A percentile compares a stretch with the other conserved stretches of the same genome.
phyloP scores from a whole-genome alignment of 2,888 invertebrate species.

The Diarsia mendica region DNA sequence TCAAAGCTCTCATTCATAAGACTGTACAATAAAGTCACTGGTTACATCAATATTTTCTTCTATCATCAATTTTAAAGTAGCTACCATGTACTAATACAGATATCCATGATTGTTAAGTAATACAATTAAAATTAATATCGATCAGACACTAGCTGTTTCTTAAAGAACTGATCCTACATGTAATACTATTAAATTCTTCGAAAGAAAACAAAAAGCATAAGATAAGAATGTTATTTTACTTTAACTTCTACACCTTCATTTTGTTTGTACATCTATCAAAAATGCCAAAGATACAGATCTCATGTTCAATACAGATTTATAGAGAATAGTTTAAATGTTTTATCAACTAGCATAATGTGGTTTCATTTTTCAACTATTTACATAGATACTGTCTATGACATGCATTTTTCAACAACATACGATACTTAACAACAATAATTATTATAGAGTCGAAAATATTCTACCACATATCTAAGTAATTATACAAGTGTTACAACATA shows the following conservation, averaged over 20 bases:
- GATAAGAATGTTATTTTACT: conserved; percentile 54
- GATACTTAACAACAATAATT: conserved; percentile 79
- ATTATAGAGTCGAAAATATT: conserved; percentile 77
- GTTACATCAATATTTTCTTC: conserved; percentile 16
- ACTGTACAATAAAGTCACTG: conserved; percentile 43
- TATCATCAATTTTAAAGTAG: conserved; percentile 42
- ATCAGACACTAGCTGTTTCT: conserved; percentile 25
- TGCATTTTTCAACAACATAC: conserved; percentile 82
- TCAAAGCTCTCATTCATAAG: conserved; percentile 38
- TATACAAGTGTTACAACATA: conserved; percentile 84
- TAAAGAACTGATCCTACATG: conserved; percentile 18
- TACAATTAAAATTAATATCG: conserved; percentile 24
- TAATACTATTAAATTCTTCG: conserved; percentile 12
- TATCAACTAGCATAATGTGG: conserved; percentile 62
- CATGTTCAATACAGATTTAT: conserved; percentile 58
- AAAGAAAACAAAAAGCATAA: conserved; percentile 41
- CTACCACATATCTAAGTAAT: conserved; percentile 72
- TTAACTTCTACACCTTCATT: conserved; percentile 72
- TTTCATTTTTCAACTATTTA: conserved; percentile 77
- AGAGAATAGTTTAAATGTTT: conserved; percentile 44
- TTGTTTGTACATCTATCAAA: conserved; percentile 82
- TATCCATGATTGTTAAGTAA: conserved; percentile 16
- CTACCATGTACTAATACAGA: conserved; percentile 30
- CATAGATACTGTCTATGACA: conserved; percentile 83
- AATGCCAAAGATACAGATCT: conserved; percentile 80